Evolutionary conservation across 1,140 invertebrate genomes (phyloP).

Genomic region (Ditylenchus dipsaci): DNA sequence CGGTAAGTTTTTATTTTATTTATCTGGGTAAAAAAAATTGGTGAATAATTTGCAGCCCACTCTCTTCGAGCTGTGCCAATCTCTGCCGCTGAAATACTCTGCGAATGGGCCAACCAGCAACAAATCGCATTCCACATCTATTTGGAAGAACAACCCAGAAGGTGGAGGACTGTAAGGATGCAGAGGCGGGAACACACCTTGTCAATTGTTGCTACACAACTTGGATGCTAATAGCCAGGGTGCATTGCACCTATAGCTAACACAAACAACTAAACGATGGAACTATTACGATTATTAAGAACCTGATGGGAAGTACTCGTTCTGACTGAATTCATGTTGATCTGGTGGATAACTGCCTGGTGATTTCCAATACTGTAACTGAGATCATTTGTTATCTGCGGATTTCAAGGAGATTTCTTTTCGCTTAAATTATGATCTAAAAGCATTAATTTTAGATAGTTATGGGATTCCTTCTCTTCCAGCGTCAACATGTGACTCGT

Average conservation of each 20-base stretch:
- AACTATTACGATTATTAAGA: no score
- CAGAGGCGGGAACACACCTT: slow-evolving; percentile 10
- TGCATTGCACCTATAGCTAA: slow-evolving; percentile 52
- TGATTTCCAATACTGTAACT: no score
- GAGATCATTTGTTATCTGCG: no score
- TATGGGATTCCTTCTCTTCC: no score
- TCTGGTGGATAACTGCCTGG: no score
- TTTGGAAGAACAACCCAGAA: slow-evolving; percentile 56
- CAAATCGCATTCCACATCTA: slow-evolving; percentile 51
- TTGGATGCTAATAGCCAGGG: background rate
- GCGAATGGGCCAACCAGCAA: slow-evolving; percentile 30
- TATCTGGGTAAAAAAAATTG: background rate
- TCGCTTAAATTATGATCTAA: no score
- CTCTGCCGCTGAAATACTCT: slow-evolving; percentile 29
- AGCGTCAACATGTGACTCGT: no score
- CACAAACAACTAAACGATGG: slow-evolving; percentile 1
- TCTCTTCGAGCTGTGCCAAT: slow-evolving; percentile 50
- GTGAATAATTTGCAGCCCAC: slow-evolving; percentile 39
- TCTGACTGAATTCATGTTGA: no score
- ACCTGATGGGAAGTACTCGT: no score
- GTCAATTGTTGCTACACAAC: slow-evolving; percentile 24
- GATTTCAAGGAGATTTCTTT: no score
- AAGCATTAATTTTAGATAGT: no score
- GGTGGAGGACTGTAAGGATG: slow-evolving; percentile 37
- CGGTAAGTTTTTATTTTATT: slow-evolving; percentile 15